These are phyloP conservation scores for Macrochelys suwanniensis DNA, from an alignment of 2,797 vertebrate species.

Conservation along the genomic window DNA sequence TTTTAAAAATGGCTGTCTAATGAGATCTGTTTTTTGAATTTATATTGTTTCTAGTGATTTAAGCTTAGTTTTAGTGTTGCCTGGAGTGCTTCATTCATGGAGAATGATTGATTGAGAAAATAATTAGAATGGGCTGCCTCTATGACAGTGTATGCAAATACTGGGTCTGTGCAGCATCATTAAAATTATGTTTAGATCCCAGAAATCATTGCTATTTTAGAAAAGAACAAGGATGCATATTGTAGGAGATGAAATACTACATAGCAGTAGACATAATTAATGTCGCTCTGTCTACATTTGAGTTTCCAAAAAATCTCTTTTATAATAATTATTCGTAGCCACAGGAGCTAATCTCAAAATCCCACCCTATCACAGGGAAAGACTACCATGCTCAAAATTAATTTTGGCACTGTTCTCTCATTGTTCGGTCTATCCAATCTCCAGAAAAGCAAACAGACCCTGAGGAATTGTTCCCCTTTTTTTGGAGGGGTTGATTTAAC, in stretches of 20 bases:
- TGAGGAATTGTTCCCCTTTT: neutral
- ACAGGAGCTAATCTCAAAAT: neutral
- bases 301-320: neutral
- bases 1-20: conserved; percentile 70
- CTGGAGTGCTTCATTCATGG: conserved; percentile 75
- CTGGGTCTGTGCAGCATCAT: conserved; percentile 57
- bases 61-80: conserved; percentile 77
- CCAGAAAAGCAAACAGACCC: neutral
- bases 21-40: conserved; percentile 72
- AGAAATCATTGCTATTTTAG: conserved; percentile 62
- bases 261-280: conserved; percentile 38
- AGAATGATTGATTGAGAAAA: conserved; percentile 76
- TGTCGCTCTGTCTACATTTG: conserved; percentile 13
- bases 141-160: conserved; percentile 73
- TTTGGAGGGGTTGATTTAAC: neutral
- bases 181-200: conserved; percentile 71
- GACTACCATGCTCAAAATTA: neutral
- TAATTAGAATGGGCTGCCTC: conserved; percentile 75
- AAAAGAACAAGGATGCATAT: conserved; percentile 55
- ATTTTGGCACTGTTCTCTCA: accelerated
- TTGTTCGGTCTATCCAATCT: neutral
- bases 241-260: conserved; percentile 41
- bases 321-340: neutral
- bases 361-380: neutral
- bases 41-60: conserved; percentile 78